Evolutionary conservation across 2,113 vertebrate species (phyloP).

Genomic region (Lepisosteus oculatus): DNA sequence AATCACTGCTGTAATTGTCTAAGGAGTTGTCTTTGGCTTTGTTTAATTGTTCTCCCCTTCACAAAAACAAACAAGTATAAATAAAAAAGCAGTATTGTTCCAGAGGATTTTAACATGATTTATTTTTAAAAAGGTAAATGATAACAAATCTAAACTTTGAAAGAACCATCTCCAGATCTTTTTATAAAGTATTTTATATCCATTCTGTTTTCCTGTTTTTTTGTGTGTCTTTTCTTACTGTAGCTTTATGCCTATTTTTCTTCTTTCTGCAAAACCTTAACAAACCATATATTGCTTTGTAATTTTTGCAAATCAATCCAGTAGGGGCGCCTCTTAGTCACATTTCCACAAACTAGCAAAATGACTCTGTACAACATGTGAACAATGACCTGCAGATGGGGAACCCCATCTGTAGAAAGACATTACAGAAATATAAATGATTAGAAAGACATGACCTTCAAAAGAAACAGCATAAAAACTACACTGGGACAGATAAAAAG

Average conservation of each 20-base stretch:
- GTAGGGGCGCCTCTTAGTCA: no score
- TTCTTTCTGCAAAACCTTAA: neutral
- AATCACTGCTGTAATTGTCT: constrained; percentile 13
- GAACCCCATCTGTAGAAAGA: no score
- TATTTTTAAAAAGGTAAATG: neutral
- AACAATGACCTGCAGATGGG: no score
- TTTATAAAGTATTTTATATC: constrained; percentile 1
- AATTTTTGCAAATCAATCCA: no score
- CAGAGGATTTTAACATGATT: constrained; percentile 3
- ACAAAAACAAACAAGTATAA: constrained; percentile 20
- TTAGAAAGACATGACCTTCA: no score
- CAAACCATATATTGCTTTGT: no score
- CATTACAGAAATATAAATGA: no score
- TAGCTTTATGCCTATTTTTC: neutral
- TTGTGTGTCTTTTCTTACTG: neutral
- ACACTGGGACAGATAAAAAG: no score
- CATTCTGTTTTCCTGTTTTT: neutral
- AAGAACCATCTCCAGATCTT: neutral
- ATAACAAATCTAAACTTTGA: constrained; percentile 10
- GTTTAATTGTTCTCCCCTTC: constrained; percentile 20
- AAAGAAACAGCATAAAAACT: no score
- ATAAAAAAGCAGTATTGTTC: constrained; percentile 6
- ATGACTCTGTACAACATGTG: no score
- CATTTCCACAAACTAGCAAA: no score
- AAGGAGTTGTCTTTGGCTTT: neutral